Evolutionary conservation across 2,113 vertebrate genomes (phyloP), one percentile per base, ranked within the genome.

Genomic region (Protobothrops flavoviridis): DNA sequence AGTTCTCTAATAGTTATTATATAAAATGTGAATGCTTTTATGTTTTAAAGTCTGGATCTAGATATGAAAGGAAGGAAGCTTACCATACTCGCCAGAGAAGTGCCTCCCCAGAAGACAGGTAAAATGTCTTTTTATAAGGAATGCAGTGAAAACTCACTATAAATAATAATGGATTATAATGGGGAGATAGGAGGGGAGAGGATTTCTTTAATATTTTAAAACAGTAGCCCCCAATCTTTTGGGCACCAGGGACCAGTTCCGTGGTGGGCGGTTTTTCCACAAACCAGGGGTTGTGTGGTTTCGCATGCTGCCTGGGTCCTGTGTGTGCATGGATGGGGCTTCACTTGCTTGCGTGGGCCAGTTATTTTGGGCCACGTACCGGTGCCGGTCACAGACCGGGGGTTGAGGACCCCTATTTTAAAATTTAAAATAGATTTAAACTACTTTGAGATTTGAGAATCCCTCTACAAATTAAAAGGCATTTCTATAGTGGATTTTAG

Each of bases 61-160:
- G 93, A 93, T 95, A 97, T 0, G 98, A 98, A 93, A 97, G 94
- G 95, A 97, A 93, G 85, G 98, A 98, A 89, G 95, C 94, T 93
- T 94, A 97, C 91, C 95, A 94, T 95, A 97, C 97, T 29, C 94
- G 90, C 43, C 97, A 94, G 33, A 97, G 92, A 90, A 97, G 96
- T 86, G 96, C 97, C 64, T 98, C 98, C 94, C 98, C 98, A 93
- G 98, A 98, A 92, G 97, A 98, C 94, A 98, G 98, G 98, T 98
- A 98, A 85, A 92, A 88, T 9, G 89, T 91, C 45, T 90, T 92
- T 91, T 87, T 86, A 20, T 93, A 13, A 61, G 1, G 33, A 39
- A 89, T 81, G 15, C 5, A 90, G 55, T 61, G 91, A 53, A 91
- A 55, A 0, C 69, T 85, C 29, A 88, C 6, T 10, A 90, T 12